Conservation (phyloP, 2,888 invertebrate species). For the Drosophila affinis region DNA sequence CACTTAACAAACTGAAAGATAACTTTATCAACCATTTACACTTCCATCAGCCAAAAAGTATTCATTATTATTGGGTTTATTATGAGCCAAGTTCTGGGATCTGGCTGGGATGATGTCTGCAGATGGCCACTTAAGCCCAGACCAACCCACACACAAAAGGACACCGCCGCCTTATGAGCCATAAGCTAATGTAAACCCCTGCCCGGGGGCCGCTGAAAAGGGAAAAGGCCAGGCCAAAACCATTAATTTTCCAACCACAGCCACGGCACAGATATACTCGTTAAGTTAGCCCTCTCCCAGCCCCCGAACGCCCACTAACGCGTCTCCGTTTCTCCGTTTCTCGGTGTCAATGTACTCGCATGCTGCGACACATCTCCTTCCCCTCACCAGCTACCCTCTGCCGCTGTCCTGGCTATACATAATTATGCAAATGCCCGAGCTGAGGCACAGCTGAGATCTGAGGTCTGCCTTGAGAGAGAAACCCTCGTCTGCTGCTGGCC, state of each 20-base stretch:
- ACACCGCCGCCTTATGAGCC: conserved; percentile 45
- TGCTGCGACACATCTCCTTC: conserved; percentile 21
- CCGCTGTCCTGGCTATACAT: conserved; percentile 29
- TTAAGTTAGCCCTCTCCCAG: conserved; percentile 41
- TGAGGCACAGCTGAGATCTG: conserved; percentile 26
- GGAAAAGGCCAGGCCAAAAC: conserved; percentile 48
- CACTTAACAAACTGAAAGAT: conserved; percentile 3
- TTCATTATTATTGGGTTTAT: conserved; percentile 37
- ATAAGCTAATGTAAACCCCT: conserved; percentile 55
- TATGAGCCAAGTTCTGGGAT: conserved; percentile 17
- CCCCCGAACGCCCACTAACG: not conserved
- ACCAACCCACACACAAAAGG: conserved; percentile 9
- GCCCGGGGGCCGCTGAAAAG: conserved; percentile 22
- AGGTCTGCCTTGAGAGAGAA: conserved; percentile 7
- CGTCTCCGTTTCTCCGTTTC: conserved; percentile 18
- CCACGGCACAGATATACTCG: conserved; percentile 41
- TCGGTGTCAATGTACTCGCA: conserved; percentile 37
- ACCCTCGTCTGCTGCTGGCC: conserved; percentile 20
- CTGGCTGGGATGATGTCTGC: conserved; percentile 3
- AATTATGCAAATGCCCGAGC: conserved; percentile 69
- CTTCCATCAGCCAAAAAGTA: conserved; percentile 14
- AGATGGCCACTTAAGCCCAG: conserved; percentile 49
- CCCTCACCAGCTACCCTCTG: not conserved
- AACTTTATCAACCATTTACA: conserved; percentile 29
- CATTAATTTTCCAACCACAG: conserved; percentile 58